Evolutionary conservation across 2,113 vertebrate species (phyloP).

Genomic region (Raja brachyura): DNA sequence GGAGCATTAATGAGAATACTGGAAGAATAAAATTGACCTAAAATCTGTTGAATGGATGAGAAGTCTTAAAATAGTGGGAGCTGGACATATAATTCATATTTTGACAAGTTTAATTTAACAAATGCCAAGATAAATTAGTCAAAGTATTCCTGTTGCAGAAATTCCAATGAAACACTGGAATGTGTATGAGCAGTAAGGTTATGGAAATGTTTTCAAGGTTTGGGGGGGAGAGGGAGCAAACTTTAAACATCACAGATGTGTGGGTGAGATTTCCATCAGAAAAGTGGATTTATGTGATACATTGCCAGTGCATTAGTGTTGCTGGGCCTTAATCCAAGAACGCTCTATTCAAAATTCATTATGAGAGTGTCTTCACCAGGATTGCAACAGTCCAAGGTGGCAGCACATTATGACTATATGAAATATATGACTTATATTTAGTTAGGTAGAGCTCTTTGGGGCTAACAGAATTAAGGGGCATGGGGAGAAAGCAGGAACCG

Average conservation of each 20-base stretch:
- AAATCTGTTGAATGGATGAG: background rate
- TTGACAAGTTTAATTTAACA: background rate
- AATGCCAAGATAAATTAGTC: background rate
- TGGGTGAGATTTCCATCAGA: background rate
- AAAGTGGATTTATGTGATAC: background rate
- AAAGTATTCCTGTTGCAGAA: background rate
- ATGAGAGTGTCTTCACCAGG: too few species aligned
- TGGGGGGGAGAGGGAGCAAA: background rate
- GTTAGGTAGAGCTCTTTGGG: too few species aligned
- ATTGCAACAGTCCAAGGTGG: too few species aligned
- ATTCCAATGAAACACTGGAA: background rate
- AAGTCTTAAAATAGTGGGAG: background rate
- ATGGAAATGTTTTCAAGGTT: background rate
- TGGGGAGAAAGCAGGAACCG: too few species aligned
- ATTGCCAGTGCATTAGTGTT: too few species aligned
- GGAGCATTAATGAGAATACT: background rate
- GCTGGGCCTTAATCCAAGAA: too few species aligned
- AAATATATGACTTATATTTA: too few species aligned
- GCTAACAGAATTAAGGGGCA: too few species aligned
- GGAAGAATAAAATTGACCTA: background rate
- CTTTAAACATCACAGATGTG: background rate
- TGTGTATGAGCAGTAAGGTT: background rate
- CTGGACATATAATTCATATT: background rate
- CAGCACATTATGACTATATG: too few species aligned
- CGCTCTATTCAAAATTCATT: too few species aligned